Evolutionary conservation across 2,113 vertebrate species (phyloP).

Genomic region (Nesoenas mayeri): DNA sequence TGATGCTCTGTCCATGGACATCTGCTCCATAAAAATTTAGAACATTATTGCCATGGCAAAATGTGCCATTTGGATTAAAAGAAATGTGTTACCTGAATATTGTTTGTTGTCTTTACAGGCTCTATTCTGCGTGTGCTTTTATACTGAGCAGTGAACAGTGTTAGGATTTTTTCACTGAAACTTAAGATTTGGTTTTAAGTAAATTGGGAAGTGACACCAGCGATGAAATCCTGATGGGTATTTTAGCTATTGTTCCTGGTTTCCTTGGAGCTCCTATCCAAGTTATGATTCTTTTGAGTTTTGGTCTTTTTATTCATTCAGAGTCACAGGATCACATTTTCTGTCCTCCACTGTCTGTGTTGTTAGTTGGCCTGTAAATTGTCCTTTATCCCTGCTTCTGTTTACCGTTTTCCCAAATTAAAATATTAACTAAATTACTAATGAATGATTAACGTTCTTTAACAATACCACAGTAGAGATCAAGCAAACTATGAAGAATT

Average conservation of each 20-base stretch:
- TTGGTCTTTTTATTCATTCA: neutral
- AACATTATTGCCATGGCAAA: neutral
- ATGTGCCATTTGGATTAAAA: conserved; percentile 13
- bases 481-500: neutral
- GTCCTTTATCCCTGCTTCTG: neutral
- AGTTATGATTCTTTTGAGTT: neutral
- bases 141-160: neutral
- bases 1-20: neutral
- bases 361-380: neutral
- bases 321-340: neutral
- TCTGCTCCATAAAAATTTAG: conserved; percentile 47
- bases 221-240: conserved; percentile 2
- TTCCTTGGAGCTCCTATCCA: conserved; percentile 17
- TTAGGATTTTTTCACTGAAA: neutral
- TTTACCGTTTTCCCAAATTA: neutral
- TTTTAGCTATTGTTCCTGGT: conserved; percentile 40
- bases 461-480: neutral
- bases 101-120: neutral
- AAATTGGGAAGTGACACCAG: neutral
- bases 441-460: neutral
- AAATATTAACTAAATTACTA: neutral
- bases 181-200: neutral
- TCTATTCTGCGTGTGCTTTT: neutral
- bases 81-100: neutral
- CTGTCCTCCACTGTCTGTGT: neutral